Conservation (phyloP, 2,113 vertebrate genomes). For the Murina feae region DNA sequence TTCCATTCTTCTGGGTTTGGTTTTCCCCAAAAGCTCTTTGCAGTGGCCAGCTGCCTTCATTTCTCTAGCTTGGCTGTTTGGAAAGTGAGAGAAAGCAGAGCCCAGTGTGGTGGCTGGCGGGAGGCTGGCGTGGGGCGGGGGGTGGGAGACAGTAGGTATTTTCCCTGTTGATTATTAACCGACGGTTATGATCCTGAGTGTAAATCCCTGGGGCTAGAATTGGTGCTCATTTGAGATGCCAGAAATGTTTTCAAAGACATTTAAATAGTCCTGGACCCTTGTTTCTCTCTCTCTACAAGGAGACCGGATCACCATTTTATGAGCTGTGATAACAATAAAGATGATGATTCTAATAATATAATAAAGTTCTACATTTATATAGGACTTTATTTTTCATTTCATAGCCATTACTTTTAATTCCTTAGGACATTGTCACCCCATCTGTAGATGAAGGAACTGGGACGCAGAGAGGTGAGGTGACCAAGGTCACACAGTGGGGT, state of each 20-base stretch:
- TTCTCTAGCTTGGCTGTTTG: slow-evolving; percentile 2
- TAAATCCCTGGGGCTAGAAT: neutral
- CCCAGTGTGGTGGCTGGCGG: neutral
- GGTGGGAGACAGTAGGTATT: too few species aligned
- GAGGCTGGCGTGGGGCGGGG: neutral
- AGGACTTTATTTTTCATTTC: slow-evolving; percentile 15
- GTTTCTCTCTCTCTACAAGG: neutral
- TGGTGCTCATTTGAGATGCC: slow-evolving; percentile 25
- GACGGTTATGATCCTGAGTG: neutral
- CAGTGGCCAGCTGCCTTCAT: neutral
- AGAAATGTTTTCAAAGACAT: slow-evolving; percentile 36
- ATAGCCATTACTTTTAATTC: neutral
- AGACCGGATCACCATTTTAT: neutral
- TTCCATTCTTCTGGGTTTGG: neutral
- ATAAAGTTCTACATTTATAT: neutral
- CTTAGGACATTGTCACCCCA: neutral
- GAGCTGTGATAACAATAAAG: neutral
- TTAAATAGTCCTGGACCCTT: neutral
- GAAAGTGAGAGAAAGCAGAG: neutral
- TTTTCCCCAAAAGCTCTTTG: neutral
- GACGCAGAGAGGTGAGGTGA: neutral
- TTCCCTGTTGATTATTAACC: slow-evolving; percentile 44
- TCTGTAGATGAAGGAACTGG: neutral
- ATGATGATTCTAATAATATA: neutral
- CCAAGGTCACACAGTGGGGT: neutral